Base-by-base conservation (phyloP, 2,113 vertebrate genomes). In the Euleptes europaea region DNA sequence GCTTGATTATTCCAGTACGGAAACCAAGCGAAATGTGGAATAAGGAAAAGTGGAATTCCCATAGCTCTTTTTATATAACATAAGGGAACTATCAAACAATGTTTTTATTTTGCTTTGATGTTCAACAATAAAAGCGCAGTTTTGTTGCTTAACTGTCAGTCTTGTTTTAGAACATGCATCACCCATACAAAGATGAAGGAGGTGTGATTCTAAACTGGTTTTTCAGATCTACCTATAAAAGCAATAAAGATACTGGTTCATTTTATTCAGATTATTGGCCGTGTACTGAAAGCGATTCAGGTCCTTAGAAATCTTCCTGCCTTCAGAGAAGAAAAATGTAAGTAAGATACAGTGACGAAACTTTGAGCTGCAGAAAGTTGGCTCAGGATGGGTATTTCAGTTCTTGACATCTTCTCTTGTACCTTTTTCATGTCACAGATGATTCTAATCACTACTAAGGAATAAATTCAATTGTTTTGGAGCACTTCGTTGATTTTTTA, bases 21-120 rank as follows among this genome's bases (percentile, higher is more conserved):
- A 76, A 77, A 76, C 26, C 73, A 67, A 67, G 33, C 15, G 23
- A 38, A 70, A 51, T 4, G 13, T 28, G 44, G 47, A n/a, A 7
- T 23, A 44, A 40, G 31, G 54, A 15, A 44, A 28, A 83, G 31
- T 23, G 13, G n/a, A 31, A 67, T 51, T 47, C 63, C 40, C 21
- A 10, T 54, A 76, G 63, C 12, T 28, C 2, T 51, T 33, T 84
- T 54, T 84, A 67, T 54, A 51, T 66, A 77, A 21, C 60, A 49
- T 35, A 47, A 67, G 72, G 47, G 44, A 40, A 84, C 60, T 17
- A 40, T 77, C 60, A 47, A 65, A 13, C 57, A 66, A 66, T 75
- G 60, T 15, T 66, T 84, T 76, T 40, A 21, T 51, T 76, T 77
- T 31, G 60, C 65, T 77, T 84, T 77, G 72, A 84, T 84, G 82